Evolutionary conservation across 2,888 invertebrate genomes (phyloP), one percentile per base, ranked within the genome.

Genomic region (Holacanthella duospinosa): DNA sequence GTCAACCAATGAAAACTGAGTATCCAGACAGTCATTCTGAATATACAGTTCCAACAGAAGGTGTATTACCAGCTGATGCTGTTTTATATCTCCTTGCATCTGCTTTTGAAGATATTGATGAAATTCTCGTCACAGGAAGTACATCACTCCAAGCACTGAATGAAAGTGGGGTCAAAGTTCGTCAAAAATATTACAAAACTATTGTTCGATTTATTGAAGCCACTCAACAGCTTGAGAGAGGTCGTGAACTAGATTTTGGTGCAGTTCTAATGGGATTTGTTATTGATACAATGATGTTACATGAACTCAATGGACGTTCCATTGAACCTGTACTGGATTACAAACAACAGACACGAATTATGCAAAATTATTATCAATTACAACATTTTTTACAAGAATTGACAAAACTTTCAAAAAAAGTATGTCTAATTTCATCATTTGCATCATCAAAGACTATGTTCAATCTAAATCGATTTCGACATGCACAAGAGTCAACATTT

Each of bases 201-300:
- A 24, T 59, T 2, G 36, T n/a, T 6, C 6, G 3, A 3, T 29
- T 59, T 24, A 19, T 43, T 6, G 48, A 44, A 9, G 59, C 59
- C 12, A 27, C 26, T 21, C 4, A 44, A n/a, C 59, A 59, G 25
- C 26, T 59, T 19, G 59, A 59, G 21, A 36, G n/a, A 2, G 59
- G 59, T 19, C 54, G 58, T 21, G 60, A 65, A 21, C 53, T 65
- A 19, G 65, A 65, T 24, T 65, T 59, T 27, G 65, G 60, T 43
- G 43, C 60, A 24, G 27, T 65, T 9, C 28, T 65, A 28, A 65
- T 65, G 63, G 55, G 56, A 24, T 21, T 63, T 19, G 12, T 36
- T 16, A 28, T 48, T 9, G 48, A 48, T 21, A 48, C 21, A 21
- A 9, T 21, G 4, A 48, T 48, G 12, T 21, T 48, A 4, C 12